phyloP scores from a whole-genome alignment of 1,140 invertebrate species.

The Hesperophylax magnus region DNA sequence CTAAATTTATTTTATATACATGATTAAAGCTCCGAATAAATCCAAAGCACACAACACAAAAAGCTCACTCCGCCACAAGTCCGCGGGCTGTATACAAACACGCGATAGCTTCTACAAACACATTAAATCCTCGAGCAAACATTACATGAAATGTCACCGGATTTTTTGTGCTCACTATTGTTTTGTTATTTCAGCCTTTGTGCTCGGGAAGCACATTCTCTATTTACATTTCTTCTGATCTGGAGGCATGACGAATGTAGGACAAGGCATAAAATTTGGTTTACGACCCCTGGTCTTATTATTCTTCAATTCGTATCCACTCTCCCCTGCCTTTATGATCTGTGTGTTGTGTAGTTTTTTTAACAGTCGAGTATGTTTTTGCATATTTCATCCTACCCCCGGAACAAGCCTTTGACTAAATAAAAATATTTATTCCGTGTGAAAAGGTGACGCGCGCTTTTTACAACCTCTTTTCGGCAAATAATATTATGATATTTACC shows the following conservation, averaged over 20 bases:
- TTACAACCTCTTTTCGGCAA: no score
- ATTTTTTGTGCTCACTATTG: constrained; percentile 45
- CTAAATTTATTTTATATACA: constrained; percentile 38
- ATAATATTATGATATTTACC: no score
- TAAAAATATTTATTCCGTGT: no score
- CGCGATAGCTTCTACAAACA: constrained; percentile 43
- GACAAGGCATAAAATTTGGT: constrained; percentile 32
- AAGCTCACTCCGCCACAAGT: constrained; percentile 32
- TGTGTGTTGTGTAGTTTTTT: neutral
- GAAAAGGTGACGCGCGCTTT: no score
- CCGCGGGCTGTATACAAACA: constrained; percentile 33
- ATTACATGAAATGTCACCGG: constrained; percentile 44
- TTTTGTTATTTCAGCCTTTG: constrained; percentile 38
- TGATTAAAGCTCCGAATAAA: constrained; percentile 42
- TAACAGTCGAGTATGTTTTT: constrained; percentile 1
- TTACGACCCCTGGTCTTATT: constrained; percentile 18
- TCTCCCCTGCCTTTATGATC: neutral
- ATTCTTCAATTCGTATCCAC: constrained; percentile 23
- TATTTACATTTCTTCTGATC: constrained; percentile 37
- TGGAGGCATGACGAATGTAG: constrained; percentile 27
- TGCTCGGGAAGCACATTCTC: constrained; percentile 19
- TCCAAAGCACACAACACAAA: constrained; percentile 34
- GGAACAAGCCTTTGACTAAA: no score
- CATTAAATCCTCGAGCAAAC: constrained; percentile 46
- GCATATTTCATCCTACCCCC: neutral